Base-by-base conservation (phyloP, 2,113 vertebrate species). In the Malurus cyaneus region DNA sequence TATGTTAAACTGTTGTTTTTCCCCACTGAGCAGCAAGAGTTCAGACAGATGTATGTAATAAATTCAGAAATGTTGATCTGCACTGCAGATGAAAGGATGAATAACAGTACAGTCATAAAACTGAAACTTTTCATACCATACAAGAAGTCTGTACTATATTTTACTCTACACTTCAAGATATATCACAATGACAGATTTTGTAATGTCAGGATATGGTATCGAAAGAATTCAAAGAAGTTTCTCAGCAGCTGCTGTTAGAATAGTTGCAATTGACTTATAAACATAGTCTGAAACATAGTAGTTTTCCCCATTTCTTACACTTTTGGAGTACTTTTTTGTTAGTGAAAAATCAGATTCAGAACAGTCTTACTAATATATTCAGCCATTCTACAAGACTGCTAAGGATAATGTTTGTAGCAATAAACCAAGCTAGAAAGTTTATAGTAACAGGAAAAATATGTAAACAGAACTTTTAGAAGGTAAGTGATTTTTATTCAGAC, bases 1-100 rank as follows among this genome's bases (percentile, higher is more conserved):
- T 94, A 59, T 57, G 86, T 96, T 96, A 52, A 82, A 95, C 91
- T 97, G 96, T 93, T 97, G 86, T 77, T 88, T 91, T 94, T 93
- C 96, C 95, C 96, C 91, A 92, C 94, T 49, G 96, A 97, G 97
- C 96, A 92, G 86, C 89, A 80, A 97, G 97, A 96, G 93, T 93
- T 94, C 94, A 97, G 97, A 98, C 98, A 97, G 85, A 95, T 93
- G 92, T 89, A 94, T 97, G 96, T 94, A 95, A 95, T 96, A 94
- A 96, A 97, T 96, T 98, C 95, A 97, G 97, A 98, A 97, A 97
- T 88, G 96, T 93, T 97, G 97, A 94, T 94, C 96, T 93, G 91
- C 70, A 70, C 94, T 89, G 93, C 88, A 96, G 97, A 97, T 97
- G 98, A 97, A 97, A 96, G 97, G 93, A 88, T 94, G 95, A 98